Percentiles rank a stretch among this genome's conserved stretches.
Conservation (phyloP, 2,113 vertebrate species). For the Scortum barcoo region DNA sequence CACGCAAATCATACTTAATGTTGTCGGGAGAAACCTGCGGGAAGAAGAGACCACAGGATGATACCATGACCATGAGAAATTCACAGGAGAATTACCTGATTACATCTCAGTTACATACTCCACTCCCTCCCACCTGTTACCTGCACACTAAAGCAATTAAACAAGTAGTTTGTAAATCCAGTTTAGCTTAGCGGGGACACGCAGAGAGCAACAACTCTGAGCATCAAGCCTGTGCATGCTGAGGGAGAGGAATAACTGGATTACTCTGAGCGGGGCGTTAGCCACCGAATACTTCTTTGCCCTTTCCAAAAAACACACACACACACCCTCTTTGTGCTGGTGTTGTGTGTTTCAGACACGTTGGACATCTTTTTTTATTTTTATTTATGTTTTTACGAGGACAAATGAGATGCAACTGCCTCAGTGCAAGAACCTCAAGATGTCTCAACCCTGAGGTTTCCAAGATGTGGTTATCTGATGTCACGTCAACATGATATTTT, state of each 20-base stretch:
- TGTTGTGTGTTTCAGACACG: not conserved
- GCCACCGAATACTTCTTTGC: not conserved
- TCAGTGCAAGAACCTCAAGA: conserved; percentile 7
- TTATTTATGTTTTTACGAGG: conserved; percentile 20
- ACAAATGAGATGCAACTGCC: conserved; percentile 13
- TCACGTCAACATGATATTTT: not conserved
- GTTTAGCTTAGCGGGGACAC: conserved; percentile 8
- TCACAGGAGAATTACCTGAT: not conserved
- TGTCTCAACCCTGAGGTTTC: conserved; percentile 25
- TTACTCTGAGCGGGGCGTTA: conserved; percentile 30
- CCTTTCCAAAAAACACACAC: conserved; percentile 33
- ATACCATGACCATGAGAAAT: not conserved
- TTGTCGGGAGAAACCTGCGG: not conserved
- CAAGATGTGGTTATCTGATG: conserved; percentile 23
- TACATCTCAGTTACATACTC: not conserved
- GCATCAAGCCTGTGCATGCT: conserved; percentile 23
- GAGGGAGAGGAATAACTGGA: conserved; percentile 47
- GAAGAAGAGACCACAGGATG: not conserved
- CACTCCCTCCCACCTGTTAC: not conserved
- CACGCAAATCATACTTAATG: not conserved
- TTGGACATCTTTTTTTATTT: not conserved
- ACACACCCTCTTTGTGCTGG: conserved; percentile 1
- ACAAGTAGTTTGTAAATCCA: conserved; percentile 28
- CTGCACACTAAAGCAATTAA: conserved; percentile 14
- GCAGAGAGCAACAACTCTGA: not conserved